Conservation (phyloP, 1,140 invertebrate species). For the Drosophila obscura region DNA sequence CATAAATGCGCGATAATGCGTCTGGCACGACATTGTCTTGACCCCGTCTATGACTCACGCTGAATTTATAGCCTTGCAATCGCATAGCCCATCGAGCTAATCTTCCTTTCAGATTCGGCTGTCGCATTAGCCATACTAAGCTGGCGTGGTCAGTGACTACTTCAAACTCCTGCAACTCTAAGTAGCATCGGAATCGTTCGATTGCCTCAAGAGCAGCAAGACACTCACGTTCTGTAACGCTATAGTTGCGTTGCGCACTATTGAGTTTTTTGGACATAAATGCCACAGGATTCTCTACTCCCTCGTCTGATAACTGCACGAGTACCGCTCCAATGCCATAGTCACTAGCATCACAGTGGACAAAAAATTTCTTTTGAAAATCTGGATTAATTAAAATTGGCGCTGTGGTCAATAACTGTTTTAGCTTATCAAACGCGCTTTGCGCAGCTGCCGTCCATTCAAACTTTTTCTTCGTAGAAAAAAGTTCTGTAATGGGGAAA, state of each 20-base stretch:
- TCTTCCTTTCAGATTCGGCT: slow-evolving; percentile 3
- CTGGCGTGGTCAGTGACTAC: slow-evolving; percentile 16
- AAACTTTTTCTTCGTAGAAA: slow-evolving; percentile 1
- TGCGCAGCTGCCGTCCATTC: background rate
- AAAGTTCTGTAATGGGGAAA: slow-evolving; percentile 3
- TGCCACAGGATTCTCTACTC: slow-evolving; percentile 1
- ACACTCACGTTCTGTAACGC: slow-evolving; percentile 15
- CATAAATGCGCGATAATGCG: slow-evolving; percentile 4
- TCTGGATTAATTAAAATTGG: slow-evolving; percentile 15
- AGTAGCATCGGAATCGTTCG: slow-evolving; percentile 19
- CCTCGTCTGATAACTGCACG: background rate
- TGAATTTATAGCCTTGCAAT: slow-evolving; percentile 8
- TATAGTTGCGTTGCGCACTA: slow-evolving; percentile 5
- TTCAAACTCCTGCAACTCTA: slow-evolving; percentile 23
- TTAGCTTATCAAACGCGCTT: slow-evolving; percentile 7
- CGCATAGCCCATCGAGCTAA: slow-evolving; percentile 4
- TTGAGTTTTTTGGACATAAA: slow-evolving; percentile 13
- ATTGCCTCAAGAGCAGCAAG: slow-evolving; percentile 14
- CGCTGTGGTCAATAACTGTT: background rate
- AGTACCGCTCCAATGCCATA: slow-evolving; percentile 10
- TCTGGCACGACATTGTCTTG: slow-evolving; percentile 8
- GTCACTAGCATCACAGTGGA: slow-evolving; percentile 28
- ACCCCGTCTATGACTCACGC: slow-evolving; percentile 9
- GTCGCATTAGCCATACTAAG: slow-evolving; percentile 13
- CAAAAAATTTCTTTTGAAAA: slow-evolving; percentile 10